Conservation (phyloP, 1,140 invertebrate species). For the Drosophila repleta region DNA sequence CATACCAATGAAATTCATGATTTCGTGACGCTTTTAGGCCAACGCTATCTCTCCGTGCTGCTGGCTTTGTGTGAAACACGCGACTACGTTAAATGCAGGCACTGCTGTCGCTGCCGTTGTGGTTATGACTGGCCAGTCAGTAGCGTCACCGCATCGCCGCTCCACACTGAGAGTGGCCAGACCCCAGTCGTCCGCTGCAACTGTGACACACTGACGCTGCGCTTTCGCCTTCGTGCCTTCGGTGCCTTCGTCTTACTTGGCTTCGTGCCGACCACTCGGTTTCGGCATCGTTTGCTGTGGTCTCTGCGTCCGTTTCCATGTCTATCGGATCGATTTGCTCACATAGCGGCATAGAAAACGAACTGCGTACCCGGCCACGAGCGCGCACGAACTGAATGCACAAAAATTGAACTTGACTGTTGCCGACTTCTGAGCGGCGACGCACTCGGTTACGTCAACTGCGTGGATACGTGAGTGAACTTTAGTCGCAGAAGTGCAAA, state of each 20-base stretch:
- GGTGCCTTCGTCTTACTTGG: constrained; percentile 8
- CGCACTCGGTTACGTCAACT: constrained; percentile 38
- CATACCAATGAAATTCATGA: constrained; percentile 84
- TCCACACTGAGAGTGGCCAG: background rate
- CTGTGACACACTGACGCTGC: constrained; percentile 54
- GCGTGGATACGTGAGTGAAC: constrained; percentile 46
- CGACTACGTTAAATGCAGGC: constrained; percentile 53
- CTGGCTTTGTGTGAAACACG: constrained; percentile 44
- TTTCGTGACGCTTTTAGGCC: constrained; percentile 81
- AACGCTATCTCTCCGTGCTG: constrained; percentile 82
- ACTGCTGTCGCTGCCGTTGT: constrained; percentile 45
- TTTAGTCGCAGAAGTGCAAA: constrained; percentile 62
- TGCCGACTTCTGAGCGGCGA: constrained; percentile 42
- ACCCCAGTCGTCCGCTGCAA: constrained; percentile 32
- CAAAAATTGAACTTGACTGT: constrained; percentile 35
- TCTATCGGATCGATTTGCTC: constrained; percentile 66
- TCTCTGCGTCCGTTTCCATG: constrained; percentile 57
- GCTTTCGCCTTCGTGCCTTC: constrained; percentile 38
- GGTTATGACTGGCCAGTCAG: constrained; percentile 12
- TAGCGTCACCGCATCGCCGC: constrained; percentile 26
- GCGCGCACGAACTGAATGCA: constrained; percentile 63
- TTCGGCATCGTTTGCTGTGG: constrained; percentile 10
- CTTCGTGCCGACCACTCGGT: constrained; percentile 14
- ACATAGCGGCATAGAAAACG: constrained; percentile 34
- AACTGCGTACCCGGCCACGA: constrained; percentile 66